Evolutionary conservation across 2,888 invertebrate species (phyloP), one percentile per base, ranked within the genome.

Genomic region (Ryuthela nishihirai): DNA sequence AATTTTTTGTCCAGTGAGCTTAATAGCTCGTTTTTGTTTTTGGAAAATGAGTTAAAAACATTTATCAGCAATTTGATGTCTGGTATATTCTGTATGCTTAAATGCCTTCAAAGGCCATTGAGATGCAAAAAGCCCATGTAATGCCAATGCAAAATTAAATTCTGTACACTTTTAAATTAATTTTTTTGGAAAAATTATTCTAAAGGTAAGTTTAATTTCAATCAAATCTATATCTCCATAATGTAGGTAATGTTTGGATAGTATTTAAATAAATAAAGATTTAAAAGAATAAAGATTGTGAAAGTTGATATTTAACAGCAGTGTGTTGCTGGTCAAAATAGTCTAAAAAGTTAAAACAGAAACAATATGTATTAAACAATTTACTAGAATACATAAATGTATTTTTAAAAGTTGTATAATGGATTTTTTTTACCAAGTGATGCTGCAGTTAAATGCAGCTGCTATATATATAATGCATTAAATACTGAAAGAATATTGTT

Each of bases 381-480:
- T 39, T 2, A n/a, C 21, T 39, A 18, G n/a, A n/a, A 17, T n/a
- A 20, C n/a, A 6, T 2, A 39, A n/a, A 20, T 17, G 0, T 20
- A 21, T 21, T 20, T 20, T 20, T 39, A 7, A 39, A 39, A 20
- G 21, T 18, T 39, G n/a, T 20, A 21, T 17, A n/a, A 10, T 39
- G n/a, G 7, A 7, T 10, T 6, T 39, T 20, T 21, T 9, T 5
- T 5, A 7, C 7, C 10, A 20, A 21, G 6, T 17, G 12, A 20
- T 17, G 0, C 9, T 17, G 18, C 35, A n/a, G 15, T 54, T 12
- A 47, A 46, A n/a, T 52, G 52, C 38, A 69, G 66, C 72, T 73
- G 62, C 44, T 44, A 32, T 29, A 26, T 47, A 38, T 48, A n/a
- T n/a, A n/a, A n/a, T n/a, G n/a, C n/a, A n/a, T n/a, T n/a, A n/a